These are phyloP conservation scores for Diadema setosum DNA, from an alignment of 35 echinoderm and acorn worm species.

Conservation along the genomic window DNA sequence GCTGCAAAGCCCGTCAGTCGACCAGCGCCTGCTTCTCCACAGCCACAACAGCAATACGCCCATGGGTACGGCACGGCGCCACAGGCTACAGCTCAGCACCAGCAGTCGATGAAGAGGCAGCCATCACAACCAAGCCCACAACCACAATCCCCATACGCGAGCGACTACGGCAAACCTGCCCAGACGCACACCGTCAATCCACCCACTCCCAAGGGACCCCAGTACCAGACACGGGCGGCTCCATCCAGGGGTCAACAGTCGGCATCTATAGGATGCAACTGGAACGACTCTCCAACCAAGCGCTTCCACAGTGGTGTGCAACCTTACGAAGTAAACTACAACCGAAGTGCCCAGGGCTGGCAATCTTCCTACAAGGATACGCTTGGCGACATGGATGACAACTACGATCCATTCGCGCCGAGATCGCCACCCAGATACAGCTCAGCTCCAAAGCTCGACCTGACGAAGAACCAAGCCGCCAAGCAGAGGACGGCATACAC, in stretches of 20 bases:
- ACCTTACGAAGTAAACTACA: background rate
- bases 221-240: background rate
- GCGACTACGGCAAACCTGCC: background rate
- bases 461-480: background rate
- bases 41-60: background rate
- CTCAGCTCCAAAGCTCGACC: background rate
- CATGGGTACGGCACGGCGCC: background rate
- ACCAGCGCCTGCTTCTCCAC: background rate
- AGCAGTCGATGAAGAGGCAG: background rate
- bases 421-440: background rate
- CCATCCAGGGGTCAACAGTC: background rate
- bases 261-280: background rate
- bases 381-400: background rate
- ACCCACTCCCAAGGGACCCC: background rate
- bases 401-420: background rate
- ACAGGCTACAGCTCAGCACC: background rate
- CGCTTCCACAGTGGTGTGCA: background rate
- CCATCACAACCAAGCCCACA: background rate
- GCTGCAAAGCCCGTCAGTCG: background rate
- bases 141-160: background rate
- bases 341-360: background rate
- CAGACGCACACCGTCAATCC: background rate
- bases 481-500: background rate
- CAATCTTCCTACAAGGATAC: background rate
- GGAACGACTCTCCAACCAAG: background rate